Evolutionary conservation across 2,113 vertebrate species (phyloP).

Genomic region (Myotis yumanensis): DNA sequence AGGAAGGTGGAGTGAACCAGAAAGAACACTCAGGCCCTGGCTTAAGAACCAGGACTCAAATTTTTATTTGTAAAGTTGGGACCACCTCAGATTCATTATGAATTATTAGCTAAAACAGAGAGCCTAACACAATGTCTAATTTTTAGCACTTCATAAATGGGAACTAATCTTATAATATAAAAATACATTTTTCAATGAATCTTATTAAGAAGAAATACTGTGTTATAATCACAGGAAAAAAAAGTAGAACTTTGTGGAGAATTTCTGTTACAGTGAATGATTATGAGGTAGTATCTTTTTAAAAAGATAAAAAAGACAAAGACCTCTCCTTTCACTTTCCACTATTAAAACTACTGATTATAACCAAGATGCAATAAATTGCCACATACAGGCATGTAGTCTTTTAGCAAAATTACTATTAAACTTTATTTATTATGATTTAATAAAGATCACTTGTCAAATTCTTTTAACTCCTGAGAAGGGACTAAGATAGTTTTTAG

Average conservation of each 20-base stretch:
- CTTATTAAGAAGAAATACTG: not conserved
- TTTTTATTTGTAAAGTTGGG: not conserved
- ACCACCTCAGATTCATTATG: not conserved
- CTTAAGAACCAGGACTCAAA: not conserved
- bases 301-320: not conserved
- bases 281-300: not conserved
- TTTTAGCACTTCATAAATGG: not conserved
- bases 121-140: not conserved
- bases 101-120: constrained; percentile 4
- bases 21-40: not conserved
- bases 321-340: not conserved
- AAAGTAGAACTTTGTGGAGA: not conserved
- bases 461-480: not conserved
- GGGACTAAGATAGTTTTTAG: not conserved
- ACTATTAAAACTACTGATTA: constrained; percentile 6
- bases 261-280: not conserved
- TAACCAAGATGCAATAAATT: not conserved
- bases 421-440: constrained; percentile 9
- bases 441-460: constrained; percentile 28
- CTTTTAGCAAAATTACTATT: constrained; percentile 36
- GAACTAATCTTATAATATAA: not conserved
- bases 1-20: not conserved
- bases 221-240: not conserved
- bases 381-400: not conserved
- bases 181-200: not conserved